Evolutionary conservation across 2,888 invertebrate genomes (phyloP).

Genomic region (Lasioglossum leucozonium): DNA sequence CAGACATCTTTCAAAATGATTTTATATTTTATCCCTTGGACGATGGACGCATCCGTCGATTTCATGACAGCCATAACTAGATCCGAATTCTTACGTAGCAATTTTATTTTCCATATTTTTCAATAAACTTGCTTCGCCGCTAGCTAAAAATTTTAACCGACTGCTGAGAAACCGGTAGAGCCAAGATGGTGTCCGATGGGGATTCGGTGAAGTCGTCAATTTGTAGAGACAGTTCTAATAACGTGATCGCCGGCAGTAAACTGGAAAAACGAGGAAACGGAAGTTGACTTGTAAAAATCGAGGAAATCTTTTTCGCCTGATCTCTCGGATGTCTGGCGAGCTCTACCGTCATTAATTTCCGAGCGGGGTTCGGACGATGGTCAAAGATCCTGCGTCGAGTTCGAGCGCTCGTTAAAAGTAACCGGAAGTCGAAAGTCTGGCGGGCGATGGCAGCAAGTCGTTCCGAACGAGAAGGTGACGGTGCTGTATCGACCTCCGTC

Average conservation of each 20-base stretch:
- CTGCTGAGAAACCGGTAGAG: neutral
- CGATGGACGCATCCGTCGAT: no score
- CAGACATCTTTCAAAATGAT: no score
- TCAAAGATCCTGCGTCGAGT: neutral
- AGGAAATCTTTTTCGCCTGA: neutral
- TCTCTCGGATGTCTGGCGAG: neutral
- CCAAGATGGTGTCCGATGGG: neutral
- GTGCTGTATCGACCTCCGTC: neutral
- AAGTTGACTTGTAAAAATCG: conserved; percentile 6
- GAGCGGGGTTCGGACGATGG: neutral
- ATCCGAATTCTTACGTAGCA: no score
- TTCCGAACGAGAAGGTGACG: neutral
- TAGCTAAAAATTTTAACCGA: neutral
- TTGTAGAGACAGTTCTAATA: neutral
- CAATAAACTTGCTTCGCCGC: neutral
- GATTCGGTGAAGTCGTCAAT: neutral
- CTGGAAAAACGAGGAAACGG: neutral
- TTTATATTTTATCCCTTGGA: no score
- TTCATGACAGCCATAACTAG: no score
- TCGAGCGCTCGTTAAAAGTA: conserved; percentile 6
- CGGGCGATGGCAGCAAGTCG: neutral
- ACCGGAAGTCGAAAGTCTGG: neutral
- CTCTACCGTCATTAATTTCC: conserved; percentile 2
- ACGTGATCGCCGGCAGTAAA: neutral
- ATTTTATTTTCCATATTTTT: neutral